phyloP scores from a whole-genome alignment of 2,113 vertebrate species.

The Upupa epops region DNA sequence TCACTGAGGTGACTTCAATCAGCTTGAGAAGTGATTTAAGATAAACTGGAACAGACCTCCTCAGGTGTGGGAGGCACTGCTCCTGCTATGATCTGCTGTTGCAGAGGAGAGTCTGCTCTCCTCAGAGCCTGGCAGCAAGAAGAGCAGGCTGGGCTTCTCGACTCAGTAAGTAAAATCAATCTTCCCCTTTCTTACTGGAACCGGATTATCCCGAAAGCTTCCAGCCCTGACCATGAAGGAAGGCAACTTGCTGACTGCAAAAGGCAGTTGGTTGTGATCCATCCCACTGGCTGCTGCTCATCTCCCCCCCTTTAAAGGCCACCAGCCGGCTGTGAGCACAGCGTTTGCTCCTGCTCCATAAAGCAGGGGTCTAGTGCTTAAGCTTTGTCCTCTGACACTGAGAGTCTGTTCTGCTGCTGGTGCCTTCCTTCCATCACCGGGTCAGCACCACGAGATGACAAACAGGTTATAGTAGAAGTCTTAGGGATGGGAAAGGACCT shows the following conservation, averaged over 20 bases:
- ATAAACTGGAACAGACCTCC: not conserved
- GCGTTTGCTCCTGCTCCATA: not conserved
- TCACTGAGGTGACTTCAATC: not conserved
- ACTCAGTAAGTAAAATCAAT: not conserved
- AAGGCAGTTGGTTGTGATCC: not conserved
- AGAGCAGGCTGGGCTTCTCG: not conserved
- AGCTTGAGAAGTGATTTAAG: not conserved
- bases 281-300: not conserved
- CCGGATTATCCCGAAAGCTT: not conserved
- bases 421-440: not conserved
- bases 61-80: not conserved
- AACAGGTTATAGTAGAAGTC: too few species aligned
- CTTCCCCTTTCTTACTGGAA: not conserved
- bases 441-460: not conserved
- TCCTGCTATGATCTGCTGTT: not conserved
- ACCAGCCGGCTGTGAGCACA: not conserved
- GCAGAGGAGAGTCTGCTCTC: not conserved
- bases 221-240: not conserved
- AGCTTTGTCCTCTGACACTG: conserved; percentile 13
- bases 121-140: not conserved
- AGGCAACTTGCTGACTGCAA: not conserved
- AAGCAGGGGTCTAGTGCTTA: not conserved
- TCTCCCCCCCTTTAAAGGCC: not conserved
- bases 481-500: too few species aligned
- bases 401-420: not conserved